Percentiles rank a stretch among this genome's conserved stretches.
These are phyloP conservation scores for Tyrophagus putrescentiae DNA, from an alignment of 1,140 invertebrate genomes.

Conservation along the genomic window DNA sequence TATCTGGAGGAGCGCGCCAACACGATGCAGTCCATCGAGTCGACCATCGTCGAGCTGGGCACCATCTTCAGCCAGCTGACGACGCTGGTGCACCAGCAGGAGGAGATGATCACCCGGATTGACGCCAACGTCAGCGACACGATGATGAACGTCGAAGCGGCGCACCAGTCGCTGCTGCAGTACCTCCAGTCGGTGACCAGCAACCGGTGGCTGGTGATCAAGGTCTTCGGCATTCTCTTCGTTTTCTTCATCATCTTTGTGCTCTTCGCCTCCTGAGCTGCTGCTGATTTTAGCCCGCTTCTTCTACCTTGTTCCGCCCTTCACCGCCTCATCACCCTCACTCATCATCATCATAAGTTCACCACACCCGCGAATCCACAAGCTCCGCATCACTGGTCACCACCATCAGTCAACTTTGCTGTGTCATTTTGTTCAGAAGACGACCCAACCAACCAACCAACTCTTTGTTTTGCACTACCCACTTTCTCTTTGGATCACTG, in stretches of 20 bases:
- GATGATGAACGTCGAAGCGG: conserved; percentile 89
- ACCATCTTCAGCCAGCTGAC: conserved; percentile 95
- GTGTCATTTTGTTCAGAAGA: too few relatives aligned
- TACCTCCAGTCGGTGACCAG: conserved; percentile 95
- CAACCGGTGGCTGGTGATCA: conserved; percentile 98
- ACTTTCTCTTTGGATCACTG: too few relatives aligned
- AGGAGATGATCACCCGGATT: conserved; percentile 84
- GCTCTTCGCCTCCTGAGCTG: conserved; percentile 55
- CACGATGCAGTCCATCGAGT: conserved; percentile 98
- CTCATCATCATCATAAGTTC: too few relatives aligned
- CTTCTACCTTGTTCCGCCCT: too few relatives aligned
- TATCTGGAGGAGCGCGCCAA: conserved; percentile 84
- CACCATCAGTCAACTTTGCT: too few relatives aligned
- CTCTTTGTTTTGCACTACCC: too few relatives aligned
- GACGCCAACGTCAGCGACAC: conserved; percentile 92
- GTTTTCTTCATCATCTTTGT: conserved; percentile 99
- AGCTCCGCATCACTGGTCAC: too few relatives aligned
- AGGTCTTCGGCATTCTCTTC: conserved; percentile 95
- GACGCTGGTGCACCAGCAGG: conserved; percentile 97
- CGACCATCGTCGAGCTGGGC: conserved; percentile 96
- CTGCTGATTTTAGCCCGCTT: too few relatives aligned
- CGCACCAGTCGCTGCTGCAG: conserved; percentile 87
- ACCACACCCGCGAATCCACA: too few relatives aligned
- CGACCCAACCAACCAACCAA: too few relatives aligned
- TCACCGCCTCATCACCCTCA: too few relatives aligned